phyloP scores from a whole-genome alignment of 2,888 invertebrate genomes.

The Antheraea yamamai region DNA sequence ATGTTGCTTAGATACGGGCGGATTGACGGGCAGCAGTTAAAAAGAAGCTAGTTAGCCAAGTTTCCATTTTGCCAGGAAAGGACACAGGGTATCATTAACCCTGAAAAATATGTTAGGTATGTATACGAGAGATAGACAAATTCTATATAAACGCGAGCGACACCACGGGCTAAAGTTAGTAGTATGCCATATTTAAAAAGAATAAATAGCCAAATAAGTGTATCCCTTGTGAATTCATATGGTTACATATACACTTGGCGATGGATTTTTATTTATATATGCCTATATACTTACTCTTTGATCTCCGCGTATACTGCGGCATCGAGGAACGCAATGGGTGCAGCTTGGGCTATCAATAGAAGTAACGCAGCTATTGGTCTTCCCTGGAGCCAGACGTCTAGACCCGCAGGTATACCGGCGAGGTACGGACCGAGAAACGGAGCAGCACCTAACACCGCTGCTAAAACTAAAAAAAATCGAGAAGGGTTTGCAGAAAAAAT shows the following conservation, averaged over 20 bases:
- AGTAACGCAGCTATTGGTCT: slow-evolving; percentile 90
- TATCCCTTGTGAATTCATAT: too few relatives aligned
- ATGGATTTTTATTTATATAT: not conserved
- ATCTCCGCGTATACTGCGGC: slow-evolving; percentile 98
- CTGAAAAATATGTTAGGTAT: too few relatives aligned
- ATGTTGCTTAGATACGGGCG: too few relatives aligned
- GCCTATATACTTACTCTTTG: slow-evolving; percentile 88
- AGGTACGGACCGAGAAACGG: slow-evolving; percentile 98
- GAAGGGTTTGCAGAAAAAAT: not conserved
- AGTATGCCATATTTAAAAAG: too few relatives aligned
- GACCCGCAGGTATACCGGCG: slow-evolving; percentile 95
- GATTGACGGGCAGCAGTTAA: too few relatives aligned
- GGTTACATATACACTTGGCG: not conserved
- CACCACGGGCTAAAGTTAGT: too few relatives aligned
- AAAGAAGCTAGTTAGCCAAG: too few relatives aligned
- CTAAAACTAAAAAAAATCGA: slow-evolving; percentile 85
- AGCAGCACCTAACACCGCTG: slow-evolving; percentile 96
- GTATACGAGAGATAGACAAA: too few relatives aligned
- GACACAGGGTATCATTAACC: too few relatives aligned
- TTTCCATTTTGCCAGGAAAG: too few relatives aligned
- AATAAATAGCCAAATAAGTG: too few relatives aligned
- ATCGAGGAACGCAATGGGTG: slow-evolving; percentile 96
- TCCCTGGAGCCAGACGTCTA: slow-evolving; percentile 97
- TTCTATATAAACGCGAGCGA: too few relatives aligned
- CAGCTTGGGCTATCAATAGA: slow-evolving; percentile 91